Base-by-base conservation (phyloP, 1,140 invertebrate species). In the Hormaphis cornu region DNA sequence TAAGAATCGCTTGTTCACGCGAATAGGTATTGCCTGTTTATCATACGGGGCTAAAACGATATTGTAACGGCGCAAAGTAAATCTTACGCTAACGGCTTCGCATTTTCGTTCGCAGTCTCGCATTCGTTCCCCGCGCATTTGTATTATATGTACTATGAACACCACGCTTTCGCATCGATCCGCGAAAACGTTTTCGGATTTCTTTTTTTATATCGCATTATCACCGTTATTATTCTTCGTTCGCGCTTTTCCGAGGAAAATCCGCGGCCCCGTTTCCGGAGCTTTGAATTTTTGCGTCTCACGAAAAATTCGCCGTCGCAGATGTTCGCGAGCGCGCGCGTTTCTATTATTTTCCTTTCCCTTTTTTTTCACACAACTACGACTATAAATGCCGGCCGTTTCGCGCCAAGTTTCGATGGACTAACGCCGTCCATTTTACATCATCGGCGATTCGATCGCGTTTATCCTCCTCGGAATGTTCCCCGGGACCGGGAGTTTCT, bases 221-320 rank as follows among this genome's bases (percentile, higher is more conserved):
- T n/a, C n/a, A n/a, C n/a, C n/a, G n/a, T n/a, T n/a, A n/a, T n/a
- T n/a, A n/a, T n/a, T n/a, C n/a, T n/a, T n/a, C n/a, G n/a, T n/a
- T n/a, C n/a, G n/a, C 53, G 2, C 18, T 40, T 37, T 58, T 58
- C 54, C 20, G 7, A 58, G 14, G 54, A 12, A 35, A 50, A 66
- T 66, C 61, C 50, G 61, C 61, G 61, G 61, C 61, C n/a, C n/a
- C 42, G 35, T 48, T 48, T 61, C 26, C 58, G 24, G 24, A 44
- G 44, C 26, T 66, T 48, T 66, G 50, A 66, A 66, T 66, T 66
- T 33, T n/a, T n/a, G n/a, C 14, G 61, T 46, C 50, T 50, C 50
- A 35, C 28, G 61, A 50, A 48, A 66, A 66, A 48, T 66, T 66
- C 42, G n/a, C n/a, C n/a, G 61, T 66, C 61, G 30, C 61, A 66